Conservation (phyloP, 2,113 vertebrate genomes). For the Opisthocomus hoazin region DNA sequence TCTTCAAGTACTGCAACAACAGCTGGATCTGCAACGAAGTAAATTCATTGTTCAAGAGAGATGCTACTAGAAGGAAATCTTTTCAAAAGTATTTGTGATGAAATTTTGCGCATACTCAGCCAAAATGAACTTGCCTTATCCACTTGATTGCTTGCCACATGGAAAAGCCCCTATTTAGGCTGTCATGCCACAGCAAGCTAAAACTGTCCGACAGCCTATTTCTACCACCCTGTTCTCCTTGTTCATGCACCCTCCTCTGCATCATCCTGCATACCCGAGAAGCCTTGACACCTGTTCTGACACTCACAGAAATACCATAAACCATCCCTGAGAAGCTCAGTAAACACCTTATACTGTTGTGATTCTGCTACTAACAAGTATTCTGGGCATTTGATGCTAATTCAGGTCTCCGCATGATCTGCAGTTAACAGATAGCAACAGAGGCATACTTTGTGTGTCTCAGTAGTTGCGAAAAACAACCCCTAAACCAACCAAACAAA, state of each 20-base stretch:
- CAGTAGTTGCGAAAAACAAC: neutral
- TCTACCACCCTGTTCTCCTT: neutral
- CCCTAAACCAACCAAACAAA: neutral
- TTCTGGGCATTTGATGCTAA: neutral
- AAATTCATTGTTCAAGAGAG: neutral
- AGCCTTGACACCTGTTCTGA: neutral
- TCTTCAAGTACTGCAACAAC: slow-evolving; percentile 90
- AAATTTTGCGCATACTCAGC: neutral
- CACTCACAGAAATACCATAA: neutral
- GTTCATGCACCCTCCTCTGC: neutral
- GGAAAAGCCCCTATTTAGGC: neutral
- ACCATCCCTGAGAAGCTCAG: neutral
- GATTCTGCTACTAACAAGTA: neutral
- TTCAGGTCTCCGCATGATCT: neutral
- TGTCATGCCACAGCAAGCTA: neutral
- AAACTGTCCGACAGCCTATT: neutral
- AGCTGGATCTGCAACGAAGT: slow-evolving; percentile 82
- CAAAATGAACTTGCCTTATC: neutral
- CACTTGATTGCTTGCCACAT: neutral
- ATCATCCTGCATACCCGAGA: neutral
- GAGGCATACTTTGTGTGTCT: neutral
- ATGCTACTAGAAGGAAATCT: neutral
- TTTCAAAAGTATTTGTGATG: neutral
- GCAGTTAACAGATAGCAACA: neutral
- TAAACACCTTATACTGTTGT: neutral